Evolutionary conservation across 2,113 vertebrate genomes (phyloP).

Genomic region (Galbula dea): DNA sequence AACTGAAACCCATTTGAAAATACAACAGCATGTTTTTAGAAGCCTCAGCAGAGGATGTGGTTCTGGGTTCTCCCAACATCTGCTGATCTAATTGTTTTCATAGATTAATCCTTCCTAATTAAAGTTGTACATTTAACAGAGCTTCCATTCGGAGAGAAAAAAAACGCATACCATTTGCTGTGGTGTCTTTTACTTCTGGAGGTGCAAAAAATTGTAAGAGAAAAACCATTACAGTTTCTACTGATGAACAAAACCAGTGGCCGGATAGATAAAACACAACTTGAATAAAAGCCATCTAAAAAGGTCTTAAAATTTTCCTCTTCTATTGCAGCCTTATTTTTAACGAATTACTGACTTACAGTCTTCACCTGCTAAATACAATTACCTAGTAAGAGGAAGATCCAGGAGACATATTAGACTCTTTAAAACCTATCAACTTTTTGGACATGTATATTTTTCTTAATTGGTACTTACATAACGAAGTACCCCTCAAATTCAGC

Average conservation of each 20-base stretch:
- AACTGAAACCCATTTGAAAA: not conserved
- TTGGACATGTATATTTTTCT: not conserved
- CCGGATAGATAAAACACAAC: not conserved
- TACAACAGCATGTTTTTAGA: not conserved
- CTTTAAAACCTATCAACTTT: not conserved
- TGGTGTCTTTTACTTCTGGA: not conserved
- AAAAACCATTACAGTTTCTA: not conserved
- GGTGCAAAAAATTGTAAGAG: not conserved
- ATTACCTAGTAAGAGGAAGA: not conserved
- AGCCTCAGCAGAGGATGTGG: not conserved
- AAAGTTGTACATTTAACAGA: not conserved
- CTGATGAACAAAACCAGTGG: not conserved
- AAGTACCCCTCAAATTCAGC: not conserved
- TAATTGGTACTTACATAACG: not conserved
- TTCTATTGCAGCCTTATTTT: not conserved
- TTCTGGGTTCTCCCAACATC: not conserved
- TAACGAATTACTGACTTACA: not conserved
- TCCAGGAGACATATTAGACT: not conserved
- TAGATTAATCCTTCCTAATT: slow-evolving; percentile 3
- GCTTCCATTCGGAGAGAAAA: not conserved
- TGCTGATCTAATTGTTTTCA: slow-evolving; percentile 5
- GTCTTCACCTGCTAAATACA: not conserved
- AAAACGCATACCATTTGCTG: not conserved
- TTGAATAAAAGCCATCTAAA: not conserved
- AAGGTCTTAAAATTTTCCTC: not conserved